These are phyloP conservation scores for Rutpela maculata DNA, from an alignment of 2,888 invertebrate species.

Conservation along the genomic window DNA sequence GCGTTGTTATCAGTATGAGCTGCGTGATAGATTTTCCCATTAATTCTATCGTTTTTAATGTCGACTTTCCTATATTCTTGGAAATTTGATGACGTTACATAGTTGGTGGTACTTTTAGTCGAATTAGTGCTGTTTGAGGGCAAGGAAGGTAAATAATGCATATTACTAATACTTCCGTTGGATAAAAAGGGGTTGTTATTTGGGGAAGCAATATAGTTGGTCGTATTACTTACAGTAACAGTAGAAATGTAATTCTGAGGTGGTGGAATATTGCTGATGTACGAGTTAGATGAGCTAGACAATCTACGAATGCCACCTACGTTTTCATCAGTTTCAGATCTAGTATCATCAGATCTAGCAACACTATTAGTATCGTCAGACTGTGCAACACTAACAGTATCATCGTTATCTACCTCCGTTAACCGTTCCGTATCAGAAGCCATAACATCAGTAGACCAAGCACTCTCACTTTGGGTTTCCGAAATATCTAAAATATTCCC, in stretches of 20 bases:
- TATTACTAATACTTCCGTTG: constrained; percentile 10
- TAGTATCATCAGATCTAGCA: constrained; percentile 85
- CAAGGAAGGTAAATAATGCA: constrained; percentile 32
- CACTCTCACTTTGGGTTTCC: constrained; percentile 95
- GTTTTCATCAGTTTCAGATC: constrained; percentile 77
- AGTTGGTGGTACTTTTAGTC: constrained; percentile 42
- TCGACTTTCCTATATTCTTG: constrained; percentile 63
- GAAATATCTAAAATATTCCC: constrained; percentile 82
- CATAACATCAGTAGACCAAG: constrained; percentile 98
- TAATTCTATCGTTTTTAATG: constrained; percentile 57
- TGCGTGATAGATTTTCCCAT: constrained; percentile 69
- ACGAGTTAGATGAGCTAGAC: constrained; percentile 56
- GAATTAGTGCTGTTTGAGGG: constrained; percentile 41
- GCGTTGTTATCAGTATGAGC: constrained; percentile 74
- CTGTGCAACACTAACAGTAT: constrained; percentile 80
- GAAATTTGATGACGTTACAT: constrained; percentile 48
- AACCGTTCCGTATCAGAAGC: constrained; percentile 94
- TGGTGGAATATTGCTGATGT: constrained; percentile 59
- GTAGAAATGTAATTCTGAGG: constrained; percentile 56
- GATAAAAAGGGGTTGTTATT: constrained; percentile 31
- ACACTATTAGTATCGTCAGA: constrained; percentile 76
- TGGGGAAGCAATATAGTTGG: constrained; percentile 21
- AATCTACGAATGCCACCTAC: constrained; percentile 53
- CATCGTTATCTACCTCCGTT: constrained; percentile 87
- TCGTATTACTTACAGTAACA: constrained; percentile 39